Evolutionary conservation across 1,140 invertebrate species (phyloP).

Genomic region (Drosophila sproati): DNA sequence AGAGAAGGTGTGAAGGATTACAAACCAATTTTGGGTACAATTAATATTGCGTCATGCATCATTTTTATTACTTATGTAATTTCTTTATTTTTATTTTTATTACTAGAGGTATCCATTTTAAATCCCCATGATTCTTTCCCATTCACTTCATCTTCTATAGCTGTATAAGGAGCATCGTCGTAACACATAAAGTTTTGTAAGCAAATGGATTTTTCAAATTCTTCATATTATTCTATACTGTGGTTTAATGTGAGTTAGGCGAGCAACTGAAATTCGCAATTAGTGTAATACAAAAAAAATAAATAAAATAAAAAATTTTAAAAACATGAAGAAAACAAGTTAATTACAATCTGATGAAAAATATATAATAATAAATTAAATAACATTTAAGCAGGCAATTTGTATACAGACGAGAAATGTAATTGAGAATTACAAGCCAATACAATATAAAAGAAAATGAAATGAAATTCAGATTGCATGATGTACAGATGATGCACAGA

Average conservation of each 20-base stretch:
- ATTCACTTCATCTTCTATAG: conserved; percentile 16
- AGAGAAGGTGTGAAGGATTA: neutral
- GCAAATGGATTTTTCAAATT: conserved; percentile 26
- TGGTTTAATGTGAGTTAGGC: conserved; percentile 16
- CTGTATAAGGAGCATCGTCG: conserved; percentile 27
- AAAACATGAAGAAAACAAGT: too few relatives aligned
- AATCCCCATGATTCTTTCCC: conserved; percentile 35
- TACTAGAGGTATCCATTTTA: conserved; percentile 34
- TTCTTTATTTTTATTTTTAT: conserved; percentile 24
- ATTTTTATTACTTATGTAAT: conserved; percentile 40
- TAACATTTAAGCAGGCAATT: conserved; percentile 34
- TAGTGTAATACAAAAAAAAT: conserved; percentile 27
- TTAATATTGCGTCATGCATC: conserved; percentile 30
- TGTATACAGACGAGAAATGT: conserved; percentile 15
- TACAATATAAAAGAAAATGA: conserved; percentile 9
- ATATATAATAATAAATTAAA: conserved; percentile 36
- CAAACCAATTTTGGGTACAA: conserved; percentile 14
- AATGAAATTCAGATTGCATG: conserved; percentile 12
- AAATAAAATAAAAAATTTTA: conserved; percentile 15
- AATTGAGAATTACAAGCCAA: conserved; percentile 22
- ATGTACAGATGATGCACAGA: too few relatives aligned
- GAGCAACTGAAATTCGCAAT: conserved; percentile 11
- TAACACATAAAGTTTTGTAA: conserved; percentile 39
- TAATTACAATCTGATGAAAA: conserved; percentile 16
- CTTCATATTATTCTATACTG: conserved; percentile 13